A percentile compares a stretch with the other conserved stretches of the same genome.
Conservation (phyloP, 1,140 invertebrate genomes). For the Aphidius gifuensis region DNA sequence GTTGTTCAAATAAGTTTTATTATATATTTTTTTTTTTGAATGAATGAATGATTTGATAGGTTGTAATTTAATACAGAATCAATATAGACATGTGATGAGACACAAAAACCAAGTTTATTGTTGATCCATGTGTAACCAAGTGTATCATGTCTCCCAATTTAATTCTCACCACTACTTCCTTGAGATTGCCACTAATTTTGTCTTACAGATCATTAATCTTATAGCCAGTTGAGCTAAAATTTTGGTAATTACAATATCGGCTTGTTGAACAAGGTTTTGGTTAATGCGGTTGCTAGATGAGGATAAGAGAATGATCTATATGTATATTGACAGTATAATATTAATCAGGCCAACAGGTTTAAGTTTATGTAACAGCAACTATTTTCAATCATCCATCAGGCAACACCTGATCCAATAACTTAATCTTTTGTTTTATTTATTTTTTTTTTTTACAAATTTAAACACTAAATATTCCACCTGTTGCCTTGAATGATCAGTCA, state of each 20-base stretch:
- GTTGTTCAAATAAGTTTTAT: too few species aligned
- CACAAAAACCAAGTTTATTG: too few species aligned
- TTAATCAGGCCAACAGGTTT: not conserved
- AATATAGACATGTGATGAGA: too few species aligned
- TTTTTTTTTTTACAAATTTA: not conserved
- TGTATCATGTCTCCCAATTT: too few species aligned
- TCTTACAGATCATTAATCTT: slow-evolving; percentile 54
- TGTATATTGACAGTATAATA: not conserved
- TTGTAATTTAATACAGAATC: too few species aligned
- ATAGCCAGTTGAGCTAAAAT: slow-evolving; percentile 42
- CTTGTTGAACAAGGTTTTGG: slow-evolving; percentile 51
- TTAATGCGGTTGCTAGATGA: slow-evolving; percentile 38
- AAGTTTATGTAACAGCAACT: not conserved
- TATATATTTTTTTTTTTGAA: too few species aligned
- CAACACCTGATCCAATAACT: too few species aligned
- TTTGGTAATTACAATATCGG: slow-evolving; percentile 55
- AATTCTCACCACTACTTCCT: too few species aligned
- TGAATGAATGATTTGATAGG: too few species aligned
- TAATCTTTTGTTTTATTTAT: too few species aligned
- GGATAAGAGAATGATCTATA: not conserved
- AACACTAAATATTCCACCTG: slow-evolving; percentile 47
- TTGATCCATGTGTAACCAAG: too few species aligned
- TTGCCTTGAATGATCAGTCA: slow-evolving; percentile 49
- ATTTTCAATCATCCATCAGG: too few species aligned
- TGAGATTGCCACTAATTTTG: slow-evolving; percentile 36